Evolutionary conservation across 2,113 vertebrate species (phyloP), one percentile per base, ranked within the genome.

Genomic region (Pipra filicauda): DNA sequence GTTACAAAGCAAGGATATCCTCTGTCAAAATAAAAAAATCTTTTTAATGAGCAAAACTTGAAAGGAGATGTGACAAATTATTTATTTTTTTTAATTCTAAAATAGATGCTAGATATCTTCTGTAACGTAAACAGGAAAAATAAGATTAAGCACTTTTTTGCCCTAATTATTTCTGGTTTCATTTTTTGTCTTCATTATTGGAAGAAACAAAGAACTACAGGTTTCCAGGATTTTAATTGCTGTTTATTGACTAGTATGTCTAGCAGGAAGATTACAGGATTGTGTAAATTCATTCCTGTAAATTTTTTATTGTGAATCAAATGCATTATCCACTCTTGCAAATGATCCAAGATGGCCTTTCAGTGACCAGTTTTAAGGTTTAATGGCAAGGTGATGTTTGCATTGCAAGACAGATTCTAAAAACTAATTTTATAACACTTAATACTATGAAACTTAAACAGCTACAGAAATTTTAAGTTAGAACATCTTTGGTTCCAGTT

Each of bases 151-250:
- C 33, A 57, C 26, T 57, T 89, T 83, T 55, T 85, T 84, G 18
- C 18, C 54, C 49, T 80, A 87, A 78, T 88, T 81, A 72, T 62
- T 89, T 86, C 77, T 85, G 22, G 13, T 92, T 85, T 70, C 4
- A 7, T 73, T 95, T 90, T 78, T 86, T 20, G 43, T 80, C 71
- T 41, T 82, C 11, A 12, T 76, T 93, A 55, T 80, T 70, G 28
- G 37, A 76, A 88, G 48, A 88, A 95, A 81, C 28, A 77, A 61
- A 75, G 46, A 91, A 39, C 37, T 71, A 13, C 19, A 46, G 23
- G 33, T 66, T 80, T 83, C 27, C 37, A 52, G 54, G 27, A 64
- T 85, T 94, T 95, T 94, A 95, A 85, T 78, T 93, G 54, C 33
- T 90, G 41, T 62, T 90, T 86, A 55, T 86, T 92, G 75, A 46